These are phyloP conservation scores for Nannoperca australis DNA, from an alignment of 2,797 vertebrate genomes.

Conservation along the genomic window DNA sequence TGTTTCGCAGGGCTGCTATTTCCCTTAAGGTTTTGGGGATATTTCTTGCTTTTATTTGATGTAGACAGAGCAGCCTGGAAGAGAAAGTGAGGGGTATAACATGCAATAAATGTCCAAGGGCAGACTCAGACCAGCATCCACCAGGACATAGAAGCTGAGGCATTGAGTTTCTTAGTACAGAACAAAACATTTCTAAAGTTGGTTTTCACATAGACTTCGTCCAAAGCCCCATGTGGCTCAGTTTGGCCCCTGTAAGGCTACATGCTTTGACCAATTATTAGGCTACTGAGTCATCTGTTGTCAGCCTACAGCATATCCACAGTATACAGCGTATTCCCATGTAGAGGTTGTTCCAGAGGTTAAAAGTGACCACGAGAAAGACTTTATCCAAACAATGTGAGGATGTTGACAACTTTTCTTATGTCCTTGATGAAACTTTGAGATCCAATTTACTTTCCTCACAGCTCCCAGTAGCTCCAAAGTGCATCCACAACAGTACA, in stretches of 20 bases:
- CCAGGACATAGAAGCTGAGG: slow-evolving; percentile 29
- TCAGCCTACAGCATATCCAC: background rate
- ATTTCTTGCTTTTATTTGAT: slow-evolving; percentile 47
- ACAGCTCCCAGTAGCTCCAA: background rate
- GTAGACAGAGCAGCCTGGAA: slow-evolving; percentile 26
- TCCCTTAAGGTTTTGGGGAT: slow-evolving; percentile 46
- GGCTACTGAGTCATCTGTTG: slow-evolving; percentile 7
- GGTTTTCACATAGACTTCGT: slow-evolving; percentile 18
- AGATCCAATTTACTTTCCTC: slow-evolving; percentile 14
- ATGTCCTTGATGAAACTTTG: slow-evolving; percentile 23
- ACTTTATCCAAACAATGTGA: slow-evolving; percentile 15
- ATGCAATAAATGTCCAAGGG: slow-evolving; percentile 51
- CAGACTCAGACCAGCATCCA: slow-evolving; percentile 30
- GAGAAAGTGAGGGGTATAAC: slow-evolving; percentile 15
- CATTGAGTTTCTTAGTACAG: slow-evolving; percentile 21
- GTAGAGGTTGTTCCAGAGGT: background rate
- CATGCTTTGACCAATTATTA: slow-evolving; percentile 8
- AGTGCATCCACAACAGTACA: slow-evolving; percentile 2
- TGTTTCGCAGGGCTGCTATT: slow-evolving; percentile 41
- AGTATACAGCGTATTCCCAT: slow-evolving; percentile 6
- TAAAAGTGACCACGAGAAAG: slow-evolving; percentile 4
- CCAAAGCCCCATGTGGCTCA: slow-evolving; percentile 10
- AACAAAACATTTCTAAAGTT: slow-evolving; percentile 11
- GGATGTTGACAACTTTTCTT: slow-evolving; percentile 1
- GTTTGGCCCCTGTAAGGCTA: background rate